Base-by-base conservation (phyloP, 2,113 vertebrate genomes). In the Heterocephalus glaber region DNA sequence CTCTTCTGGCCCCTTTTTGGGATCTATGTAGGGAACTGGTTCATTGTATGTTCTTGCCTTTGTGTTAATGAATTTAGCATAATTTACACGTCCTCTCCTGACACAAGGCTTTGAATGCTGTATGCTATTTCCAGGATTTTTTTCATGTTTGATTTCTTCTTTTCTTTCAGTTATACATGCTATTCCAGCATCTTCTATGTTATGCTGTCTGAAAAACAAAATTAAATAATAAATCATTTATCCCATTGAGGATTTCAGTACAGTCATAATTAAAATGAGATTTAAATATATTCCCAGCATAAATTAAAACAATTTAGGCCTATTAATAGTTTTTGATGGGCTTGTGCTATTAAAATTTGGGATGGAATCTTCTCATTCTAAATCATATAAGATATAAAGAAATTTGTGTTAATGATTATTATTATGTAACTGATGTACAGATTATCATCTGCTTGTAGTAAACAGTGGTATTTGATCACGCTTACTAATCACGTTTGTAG, bases 1-100 rank as follows among this genome's bases (percentile, higher is more conserved):
- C 0, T 97, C 94, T 66, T 86, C 68, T 87, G 94, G 80, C 30
- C 90, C 92, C 41, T 28, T 95, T 80, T 97, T 95, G 24, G 96
- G 96, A 86, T 98, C 97, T 83, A 98, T 97, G 41, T 66, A 96
- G 61, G 86, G 38, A 54, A 98, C 81, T 58, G 98, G 98, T 52
- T 99, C 95, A 19, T 98, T 98, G 49, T 97, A 95, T 93, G 98
- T 98, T 84, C 97, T 98, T 72, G 96, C 66, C 60, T 96, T 98
- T 70, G 95, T 98, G 86, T 93, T 92, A 92, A 98, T 98, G 94
- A 98, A 98, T 93, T 97, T 98, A 86, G 97, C 96, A 85, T 98
- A 97, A 92, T 30, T 66, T 1, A 98, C 86, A 30, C 98, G 97
- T 83, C 97, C 97, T 96, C 98, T 98, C 95, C 96, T 80, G 5